Percentiles rank a stretch among this genome's conserved stretches.
Conservation (phyloP, 2,113 vertebrate genomes). For the Falco punctatus region DNA sequence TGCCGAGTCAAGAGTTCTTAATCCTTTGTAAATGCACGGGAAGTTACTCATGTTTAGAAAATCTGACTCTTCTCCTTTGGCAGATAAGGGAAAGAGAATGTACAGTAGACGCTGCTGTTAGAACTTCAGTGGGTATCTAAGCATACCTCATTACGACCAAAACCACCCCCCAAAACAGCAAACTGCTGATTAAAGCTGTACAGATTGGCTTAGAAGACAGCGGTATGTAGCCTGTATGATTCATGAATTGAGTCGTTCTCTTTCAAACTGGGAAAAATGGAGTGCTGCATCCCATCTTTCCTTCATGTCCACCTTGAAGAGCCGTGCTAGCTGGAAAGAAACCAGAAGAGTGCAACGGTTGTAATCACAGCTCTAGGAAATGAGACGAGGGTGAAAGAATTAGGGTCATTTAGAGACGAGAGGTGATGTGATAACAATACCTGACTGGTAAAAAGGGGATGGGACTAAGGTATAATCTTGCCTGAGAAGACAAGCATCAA, state of each 20-base stretch:
- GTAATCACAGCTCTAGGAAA: not conserved
- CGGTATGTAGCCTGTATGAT: not conserved
- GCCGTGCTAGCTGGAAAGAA: not conserved
- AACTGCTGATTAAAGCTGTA: not conserved
- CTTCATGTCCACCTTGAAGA: not conserved
- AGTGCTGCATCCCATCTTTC: not conserved
- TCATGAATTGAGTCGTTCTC: not conserved
- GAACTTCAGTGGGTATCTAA: not conserved
- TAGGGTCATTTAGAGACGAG: not conserved
- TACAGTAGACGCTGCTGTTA: not conserved
- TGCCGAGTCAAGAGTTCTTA: not conserved
- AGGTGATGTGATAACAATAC: not conserved
- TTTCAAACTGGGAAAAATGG: not conserved
- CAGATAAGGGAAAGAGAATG: not conserved
- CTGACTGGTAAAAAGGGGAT: not conserved
- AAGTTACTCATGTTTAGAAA: not conserved
- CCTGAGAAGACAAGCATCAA: not conserved
- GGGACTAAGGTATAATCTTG: not conserved
- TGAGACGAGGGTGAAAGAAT: not conserved
- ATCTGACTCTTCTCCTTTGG: not conserved
- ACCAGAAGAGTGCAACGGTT: not conserved
- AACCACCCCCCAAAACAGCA: not conserved
- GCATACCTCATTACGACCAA: not conserved
- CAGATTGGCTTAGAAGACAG: not conserved
- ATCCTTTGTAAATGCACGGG: not conserved